phyloP scores from a whole-genome alignment of 2,113 vertebrate species.

The Falcunculus frontatus region DNA sequence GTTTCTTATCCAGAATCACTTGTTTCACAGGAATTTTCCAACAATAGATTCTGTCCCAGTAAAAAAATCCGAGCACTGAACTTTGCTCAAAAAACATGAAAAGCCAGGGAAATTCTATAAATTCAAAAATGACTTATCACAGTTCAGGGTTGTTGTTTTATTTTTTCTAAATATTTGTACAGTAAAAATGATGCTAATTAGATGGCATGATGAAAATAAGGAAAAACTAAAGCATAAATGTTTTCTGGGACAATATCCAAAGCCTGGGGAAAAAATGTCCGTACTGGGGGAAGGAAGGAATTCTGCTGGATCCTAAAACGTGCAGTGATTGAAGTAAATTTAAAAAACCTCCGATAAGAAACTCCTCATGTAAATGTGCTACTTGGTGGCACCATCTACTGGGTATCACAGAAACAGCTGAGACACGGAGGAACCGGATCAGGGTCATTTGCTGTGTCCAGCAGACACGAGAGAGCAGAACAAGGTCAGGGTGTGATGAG shows the following conservation, averaged over 20 bases:
- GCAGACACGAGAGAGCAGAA: neutral
- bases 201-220: neutral
- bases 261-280: neutral
- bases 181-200: neutral
- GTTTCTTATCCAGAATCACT: neutral
- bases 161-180: accelerated
- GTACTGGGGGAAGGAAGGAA: neutral
- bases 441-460: accelerated
- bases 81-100: neutral
- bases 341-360: conserved; percentile 10
- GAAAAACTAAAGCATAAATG: neutral
- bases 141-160: neutral
- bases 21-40: neutral
- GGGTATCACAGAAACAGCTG: neutral
- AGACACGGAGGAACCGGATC: neutral
- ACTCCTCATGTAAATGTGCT: accelerated
- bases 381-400: conserved; percentile 16
- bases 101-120: neutral
- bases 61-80: neutral
- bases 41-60: neutral
- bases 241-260: neutral
- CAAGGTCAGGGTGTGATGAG: accelerated
- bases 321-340: neutral
- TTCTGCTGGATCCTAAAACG: neutral
- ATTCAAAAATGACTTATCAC: accelerated